A percentile compares a stretch with the other conserved stretches of the same genome.
Evolutionary conservation across 2,113 vertebrate genomes (phyloP).

Genomic region (Tragelaphus buxtoni): DNA sequence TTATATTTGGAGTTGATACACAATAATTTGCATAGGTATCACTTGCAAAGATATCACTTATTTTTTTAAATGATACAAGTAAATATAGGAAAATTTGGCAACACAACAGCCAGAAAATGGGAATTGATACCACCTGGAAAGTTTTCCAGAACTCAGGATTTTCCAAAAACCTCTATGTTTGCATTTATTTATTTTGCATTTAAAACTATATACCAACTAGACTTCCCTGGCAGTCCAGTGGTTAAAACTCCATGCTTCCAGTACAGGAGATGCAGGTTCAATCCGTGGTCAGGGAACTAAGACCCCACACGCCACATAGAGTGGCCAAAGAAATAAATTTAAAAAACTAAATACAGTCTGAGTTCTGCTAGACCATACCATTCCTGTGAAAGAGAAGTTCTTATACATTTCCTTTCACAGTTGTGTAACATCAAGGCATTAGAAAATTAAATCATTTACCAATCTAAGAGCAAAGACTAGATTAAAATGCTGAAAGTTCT

Average conservation of each 20-base stretch:
- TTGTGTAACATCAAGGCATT: not conserved
- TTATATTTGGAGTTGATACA: not conserved
- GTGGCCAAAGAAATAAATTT: not conserved
- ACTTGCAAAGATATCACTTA: not conserved
- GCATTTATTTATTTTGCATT: not conserved
- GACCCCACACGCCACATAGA: not conserved
- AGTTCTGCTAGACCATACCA: not conserved
- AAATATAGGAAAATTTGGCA: not conserved
- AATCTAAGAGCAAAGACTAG: not conserved
- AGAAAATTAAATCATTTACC: not conserved
- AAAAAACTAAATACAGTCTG: not conserved
- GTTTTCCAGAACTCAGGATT: not conserved
- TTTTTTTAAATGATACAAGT: not conserved
- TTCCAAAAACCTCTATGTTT: not conserved
- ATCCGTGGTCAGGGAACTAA: not conserved
- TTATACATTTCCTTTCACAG: not conserved
- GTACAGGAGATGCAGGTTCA: not conserved
- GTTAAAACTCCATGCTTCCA: not conserved
- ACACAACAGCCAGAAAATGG: not conserved
- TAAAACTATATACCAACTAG: not conserved
- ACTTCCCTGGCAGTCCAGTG: not conserved
- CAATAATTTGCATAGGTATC: not conserved
- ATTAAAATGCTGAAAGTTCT: not conserved
- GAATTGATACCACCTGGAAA: not conserved
- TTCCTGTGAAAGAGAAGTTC: not conserved